phyloP scores from a whole-genome alignment of 2,888 invertebrate genomes.

The Ferrisia virgata region DNA sequence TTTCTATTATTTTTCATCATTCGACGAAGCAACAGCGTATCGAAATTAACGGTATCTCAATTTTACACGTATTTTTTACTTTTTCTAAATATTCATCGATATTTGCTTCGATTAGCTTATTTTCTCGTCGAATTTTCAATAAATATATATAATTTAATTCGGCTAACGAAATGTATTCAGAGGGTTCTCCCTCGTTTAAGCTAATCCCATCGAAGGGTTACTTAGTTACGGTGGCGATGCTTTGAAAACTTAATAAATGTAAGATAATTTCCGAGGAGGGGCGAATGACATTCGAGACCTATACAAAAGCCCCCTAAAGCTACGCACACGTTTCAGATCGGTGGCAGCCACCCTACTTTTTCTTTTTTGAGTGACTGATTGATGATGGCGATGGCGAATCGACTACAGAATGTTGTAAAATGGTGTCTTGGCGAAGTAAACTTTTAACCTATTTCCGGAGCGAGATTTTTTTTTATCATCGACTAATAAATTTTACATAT shows the following conservation, averaged over 20 bases:
- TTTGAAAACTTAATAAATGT: too few species aligned
- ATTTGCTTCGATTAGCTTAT: too few species aligned
- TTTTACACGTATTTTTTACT: background rate
- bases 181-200: too few species aligned
- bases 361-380: conserved; percentile 2
- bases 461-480: background rate
- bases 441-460: conserved; percentile 30
- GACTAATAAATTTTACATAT: background rate
- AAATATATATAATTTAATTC: too few species aligned
- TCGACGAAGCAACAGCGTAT: background rate
- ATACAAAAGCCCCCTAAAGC: too few species aligned
- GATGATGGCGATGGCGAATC: background rate
- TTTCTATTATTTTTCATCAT: background rate
- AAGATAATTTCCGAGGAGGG: background rate
- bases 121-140: too few species aligned
- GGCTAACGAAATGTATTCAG: too few species aligned
- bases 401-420: background rate
- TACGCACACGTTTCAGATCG: too few species aligned
- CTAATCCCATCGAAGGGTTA: too few species aligned
- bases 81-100: too few species aligned
- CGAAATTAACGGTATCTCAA: background rate
- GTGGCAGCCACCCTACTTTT: background rate
- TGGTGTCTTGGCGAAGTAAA: background rate
- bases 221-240: too few species aligned
- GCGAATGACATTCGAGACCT: background rate